These are phyloP conservation scores for Pseudococcus viburni DNA, from an alignment of 2,888 invertebrate genomes.

Conservation along the genomic window DNA sequence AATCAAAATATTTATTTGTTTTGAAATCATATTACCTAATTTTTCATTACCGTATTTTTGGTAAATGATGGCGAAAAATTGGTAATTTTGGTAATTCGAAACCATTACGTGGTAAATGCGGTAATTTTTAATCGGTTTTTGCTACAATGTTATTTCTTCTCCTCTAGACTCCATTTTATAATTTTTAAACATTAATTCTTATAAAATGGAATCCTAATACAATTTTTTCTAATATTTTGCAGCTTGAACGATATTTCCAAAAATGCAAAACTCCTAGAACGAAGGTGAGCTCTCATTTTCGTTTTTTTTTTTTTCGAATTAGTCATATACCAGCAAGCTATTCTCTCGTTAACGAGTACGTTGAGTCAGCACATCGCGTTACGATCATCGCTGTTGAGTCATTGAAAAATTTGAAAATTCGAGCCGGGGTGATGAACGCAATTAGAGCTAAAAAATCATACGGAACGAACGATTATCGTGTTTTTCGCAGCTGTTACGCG, in stretches of 20 bases:
- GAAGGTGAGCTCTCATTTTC: slow-evolving; percentile 28
- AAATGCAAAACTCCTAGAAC: slow-evolving; percentile 86
- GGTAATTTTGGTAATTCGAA: not conserved
- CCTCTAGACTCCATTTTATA: not conserved
- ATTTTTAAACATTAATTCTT: not conserved
- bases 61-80: not conserved
- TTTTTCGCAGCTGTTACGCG: not conserved
- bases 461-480: not conserved
- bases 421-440: not conserved
- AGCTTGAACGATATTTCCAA: slow-evolving; percentile 94
- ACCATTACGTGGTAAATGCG: not conserved
- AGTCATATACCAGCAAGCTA: not conserved
- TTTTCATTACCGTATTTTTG: not conserved
- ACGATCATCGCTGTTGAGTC: not conserved
- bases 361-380: not conserved
- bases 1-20: not conserved
- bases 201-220: too few relatives aligned
- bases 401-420: not conserved
- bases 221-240: slow-evolving; percentile 68
- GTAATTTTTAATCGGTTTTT: not conserved
- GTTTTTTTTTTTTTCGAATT: not conserved
- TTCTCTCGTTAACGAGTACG: not conserved
- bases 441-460: not conserved
- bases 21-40: not conserved
- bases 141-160: not conserved